A percentile compares a stretch with the other conserved stretches of the same genome.
Evolutionary conservation across 2,888 invertebrate species (phyloP).

Genomic region (Deroplatys truncata): DNA sequence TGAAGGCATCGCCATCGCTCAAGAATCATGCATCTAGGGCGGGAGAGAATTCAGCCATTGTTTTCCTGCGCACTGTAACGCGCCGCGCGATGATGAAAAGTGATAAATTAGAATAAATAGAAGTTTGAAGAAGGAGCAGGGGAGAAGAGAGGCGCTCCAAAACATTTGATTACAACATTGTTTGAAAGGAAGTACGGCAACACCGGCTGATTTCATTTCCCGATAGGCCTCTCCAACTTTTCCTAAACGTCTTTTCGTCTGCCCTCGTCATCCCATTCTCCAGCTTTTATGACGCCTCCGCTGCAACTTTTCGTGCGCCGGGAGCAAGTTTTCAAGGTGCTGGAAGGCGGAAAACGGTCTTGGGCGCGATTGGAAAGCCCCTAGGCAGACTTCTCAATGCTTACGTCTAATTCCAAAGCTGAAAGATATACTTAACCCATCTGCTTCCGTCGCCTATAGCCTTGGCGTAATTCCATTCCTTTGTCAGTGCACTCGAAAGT

Average conservation of each 20-base stretch:
- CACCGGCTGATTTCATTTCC: constrained; percentile 29
- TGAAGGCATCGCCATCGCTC: neutral
- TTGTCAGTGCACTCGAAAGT: neutral
- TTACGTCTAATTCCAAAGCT: neutral
- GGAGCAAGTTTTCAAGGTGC: constrained; percentile 4
- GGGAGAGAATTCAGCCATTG: constrained; percentile 11
- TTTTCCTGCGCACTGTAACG: neutral
- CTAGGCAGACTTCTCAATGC: neutral
- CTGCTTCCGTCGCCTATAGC: neutral
- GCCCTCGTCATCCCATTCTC: constrained; percentile 2
- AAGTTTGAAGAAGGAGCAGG: constrained; percentile 33
- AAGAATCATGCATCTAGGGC: neutral
- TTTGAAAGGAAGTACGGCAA: constrained; percentile 17
- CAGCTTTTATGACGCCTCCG: constrained; percentile 19
- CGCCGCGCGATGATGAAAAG: constrained; percentile 27
- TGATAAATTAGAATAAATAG: constrained; percentile 32
- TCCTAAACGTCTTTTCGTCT: constrained; percentile 23
- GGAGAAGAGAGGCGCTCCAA: constrained; percentile 42
- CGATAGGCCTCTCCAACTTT: constrained; percentile 26
- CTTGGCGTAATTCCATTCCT: neutral
- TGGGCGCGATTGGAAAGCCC: neutral
- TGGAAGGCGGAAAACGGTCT: neutral
- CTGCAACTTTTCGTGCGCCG: constrained; percentile 12
- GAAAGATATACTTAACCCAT: neutral
- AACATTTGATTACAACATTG: constrained; percentile 30